Evolutionary conservation across 1,140 invertebrate species (phyloP).

Genomic region (Lanistes nyassanus): DNA sequence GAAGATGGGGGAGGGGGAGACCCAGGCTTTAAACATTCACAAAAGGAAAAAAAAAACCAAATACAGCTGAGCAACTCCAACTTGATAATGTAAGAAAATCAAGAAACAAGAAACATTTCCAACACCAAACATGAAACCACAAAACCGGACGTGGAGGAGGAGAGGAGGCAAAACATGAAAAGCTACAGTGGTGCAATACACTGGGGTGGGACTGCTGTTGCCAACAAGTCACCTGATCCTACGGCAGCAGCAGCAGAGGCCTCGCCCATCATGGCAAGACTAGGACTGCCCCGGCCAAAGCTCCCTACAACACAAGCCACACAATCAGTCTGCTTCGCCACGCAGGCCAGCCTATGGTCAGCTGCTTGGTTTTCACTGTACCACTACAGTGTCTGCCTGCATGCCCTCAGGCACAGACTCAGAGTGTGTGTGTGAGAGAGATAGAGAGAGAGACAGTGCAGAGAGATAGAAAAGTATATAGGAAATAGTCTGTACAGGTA

Average conservation of each 20-base stretch:
- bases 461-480: too few species aligned
- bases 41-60: too few species aligned
- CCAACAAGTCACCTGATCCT: slow-evolving; percentile 5
- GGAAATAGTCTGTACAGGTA: too few species aligned
- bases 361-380: too few species aligned
- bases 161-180: neutral
- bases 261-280: neutral
- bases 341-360: too few species aligned
- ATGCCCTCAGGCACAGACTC: too few species aligned
- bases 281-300: slow-evolving; percentile 16
- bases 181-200: neutral
- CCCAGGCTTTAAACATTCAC: too few species aligned
- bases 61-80: too few species aligned
- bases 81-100: neutral
- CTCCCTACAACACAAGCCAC: slow-evolving; percentile 13
- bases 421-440: slow-evolving; percentile 5
- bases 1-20: too few species aligned
- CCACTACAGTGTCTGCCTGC: too few species aligned
- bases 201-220: neutral
- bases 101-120: neutral
- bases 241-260: neutral
- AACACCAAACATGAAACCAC: neutral
- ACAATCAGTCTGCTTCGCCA: neutral
- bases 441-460: too few species aligned
- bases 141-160: neutral